Evolutionary conservation across 2,888 invertebrate genomes (phyloP).

Genomic region (Drosophila buzzatii): DNA sequence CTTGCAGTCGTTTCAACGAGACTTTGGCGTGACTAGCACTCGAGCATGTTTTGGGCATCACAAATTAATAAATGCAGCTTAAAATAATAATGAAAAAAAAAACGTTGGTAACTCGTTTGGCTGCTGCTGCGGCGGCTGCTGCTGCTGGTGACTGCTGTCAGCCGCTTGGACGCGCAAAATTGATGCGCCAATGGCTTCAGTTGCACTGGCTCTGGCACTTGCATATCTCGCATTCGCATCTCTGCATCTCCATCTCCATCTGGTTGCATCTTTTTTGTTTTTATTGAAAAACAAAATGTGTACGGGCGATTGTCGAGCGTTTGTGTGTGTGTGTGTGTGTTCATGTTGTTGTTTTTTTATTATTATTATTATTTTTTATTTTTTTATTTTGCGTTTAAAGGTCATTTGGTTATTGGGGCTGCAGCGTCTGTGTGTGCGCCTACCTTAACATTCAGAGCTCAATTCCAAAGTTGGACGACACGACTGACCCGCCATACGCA

Average conservation of each 20-base stretch:
- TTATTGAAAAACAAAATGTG: slow-evolving; percentile 55
- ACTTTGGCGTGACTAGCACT: slow-evolving; percentile 54
- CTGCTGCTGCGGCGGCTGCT: slow-evolving; percentile 1
- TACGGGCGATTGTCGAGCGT: slow-evolving; percentile 46
- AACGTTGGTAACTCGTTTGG: slow-evolving; percentile 10
- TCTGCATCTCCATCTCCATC: slow-evolving; percentile 44
- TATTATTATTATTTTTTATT: background rate
- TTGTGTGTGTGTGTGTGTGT: slow-evolving; percentile 32
- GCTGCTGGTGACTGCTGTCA: slow-evolving; percentile 17
- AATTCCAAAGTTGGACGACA: slow-evolving; percentile 75
- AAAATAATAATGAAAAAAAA: slow-evolving; percentile 30
- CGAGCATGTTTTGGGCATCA: slow-evolving; percentile 53
- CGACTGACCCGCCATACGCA: slow-evolving; percentile 56
- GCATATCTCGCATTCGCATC: slow-evolving; percentile 30
- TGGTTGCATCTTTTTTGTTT: slow-evolving; percentile 44
- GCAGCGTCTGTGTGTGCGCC: slow-evolving; percentile 61
- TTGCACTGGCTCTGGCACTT: slow-evolving; percentile 39
- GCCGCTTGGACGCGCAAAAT: slow-evolving; percentile 40
- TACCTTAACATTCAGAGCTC: slow-evolving; percentile 83
- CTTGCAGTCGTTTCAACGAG: slow-evolving; percentile 9
- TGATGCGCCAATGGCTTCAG: slow-evolving; percentile 38
- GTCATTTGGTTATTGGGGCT: slow-evolving; percentile 74
- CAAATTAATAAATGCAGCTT: slow-evolving; percentile 65
- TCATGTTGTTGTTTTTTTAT: slow-evolving; percentile 8
- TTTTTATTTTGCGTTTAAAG: slow-evolving; percentile 72